These are phyloP conservation scores for Himalopsyche tibetana DNA, from an alignment of 2,888 invertebrate species.

Conservation along the genomic window DNA sequence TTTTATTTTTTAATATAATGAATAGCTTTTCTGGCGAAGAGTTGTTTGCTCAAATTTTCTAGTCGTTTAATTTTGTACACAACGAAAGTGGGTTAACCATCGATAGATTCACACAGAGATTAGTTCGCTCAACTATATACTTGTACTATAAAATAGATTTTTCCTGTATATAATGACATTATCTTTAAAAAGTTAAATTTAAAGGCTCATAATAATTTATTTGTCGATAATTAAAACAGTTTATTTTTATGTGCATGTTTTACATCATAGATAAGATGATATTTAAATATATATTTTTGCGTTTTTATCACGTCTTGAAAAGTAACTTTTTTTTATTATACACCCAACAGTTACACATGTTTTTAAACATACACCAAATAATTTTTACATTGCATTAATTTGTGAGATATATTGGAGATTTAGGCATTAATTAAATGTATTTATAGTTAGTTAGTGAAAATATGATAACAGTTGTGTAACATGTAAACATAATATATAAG, in stretches of 20 bases:
- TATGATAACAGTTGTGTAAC: too few relatives aligned
- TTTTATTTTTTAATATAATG: too few relatives aligned
- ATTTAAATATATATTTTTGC: not conserved
- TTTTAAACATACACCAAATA: not conserved
- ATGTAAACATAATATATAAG: too few relatives aligned
- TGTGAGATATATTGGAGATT: too few relatives aligned
- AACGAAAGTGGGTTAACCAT: not conserved
- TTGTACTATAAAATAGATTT: not conserved
- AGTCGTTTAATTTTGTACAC: not conserved
- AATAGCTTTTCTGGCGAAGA: not conserved
- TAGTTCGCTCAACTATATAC: not conserved
- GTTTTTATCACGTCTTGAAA: conserved; percentile 1
- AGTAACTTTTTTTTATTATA: not conserved
- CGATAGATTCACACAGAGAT: not conserved
- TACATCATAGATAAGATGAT: not conserved
- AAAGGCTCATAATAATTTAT: not conserved
- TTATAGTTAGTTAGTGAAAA: too few relatives aligned
- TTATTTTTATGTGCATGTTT: conserved; percentile 26
- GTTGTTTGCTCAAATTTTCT: not conserved
- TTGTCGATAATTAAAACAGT: not conserved
- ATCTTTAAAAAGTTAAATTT: not conserved
- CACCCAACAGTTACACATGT: not conserved
- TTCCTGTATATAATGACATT: not conserved
- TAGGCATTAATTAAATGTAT: too few relatives aligned
- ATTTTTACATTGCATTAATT: too few relatives aligned